A percentile compares a stretch with the other conserved stretches of the same genome.
Conservation (phyloP, 1,140 invertebrate genomes). For the Papilio machaon region DNA sequence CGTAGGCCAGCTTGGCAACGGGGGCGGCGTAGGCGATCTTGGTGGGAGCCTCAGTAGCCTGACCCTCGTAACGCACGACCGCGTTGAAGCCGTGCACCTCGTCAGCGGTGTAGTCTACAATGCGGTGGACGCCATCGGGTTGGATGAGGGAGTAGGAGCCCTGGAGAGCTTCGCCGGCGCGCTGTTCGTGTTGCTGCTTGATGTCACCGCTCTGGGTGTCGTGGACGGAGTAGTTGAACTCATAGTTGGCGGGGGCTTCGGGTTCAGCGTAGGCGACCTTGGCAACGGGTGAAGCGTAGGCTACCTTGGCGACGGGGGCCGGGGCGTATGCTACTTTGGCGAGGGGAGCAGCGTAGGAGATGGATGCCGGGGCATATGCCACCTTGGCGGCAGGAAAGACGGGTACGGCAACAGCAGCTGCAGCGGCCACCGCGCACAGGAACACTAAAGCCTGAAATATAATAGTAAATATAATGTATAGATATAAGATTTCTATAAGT, state of each 20-base stretch:
- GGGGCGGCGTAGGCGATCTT: conserved; percentile 55
- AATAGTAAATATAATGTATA: not conserved
- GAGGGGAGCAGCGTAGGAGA: conserved; percentile 46
- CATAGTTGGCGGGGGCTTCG: conserved; percentile 84
- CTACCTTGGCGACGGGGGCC: conserved; percentile 46
- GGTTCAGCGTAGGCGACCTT: conserved; percentile 70
- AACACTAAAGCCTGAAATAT: conserved; percentile 47
- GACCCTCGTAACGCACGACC: conserved; percentile 51
- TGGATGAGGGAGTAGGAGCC: conserved; percentile 84
- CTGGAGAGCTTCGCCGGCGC: conserved; percentile 83
- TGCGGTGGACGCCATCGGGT: conserved; percentile 81
- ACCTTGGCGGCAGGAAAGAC: conserved; percentile 47
- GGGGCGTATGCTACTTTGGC: conserved; percentile 47
- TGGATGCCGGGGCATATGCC: conserved; percentile 48
- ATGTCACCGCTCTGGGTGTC: conserved; percentile 81
- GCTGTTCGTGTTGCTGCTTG: conserved; percentile 69
- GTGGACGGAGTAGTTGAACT: conserved; percentile 85
- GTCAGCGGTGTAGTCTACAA: conserved; percentile 83
- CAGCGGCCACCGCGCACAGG: conserved; percentile 54
- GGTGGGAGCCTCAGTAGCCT: conserved; percentile 34
- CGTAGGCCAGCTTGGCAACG: conserved; percentile 47
- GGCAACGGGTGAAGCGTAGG: conserved; percentile 54
- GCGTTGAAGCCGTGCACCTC: conserved; percentile 53
- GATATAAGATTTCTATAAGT: too few relatives aligned
- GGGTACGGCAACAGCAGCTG: conserved; percentile 49